Base-by-base conservation (phyloP, 2,888 invertebrate species). In the Bugulina stolonifera region DNA sequence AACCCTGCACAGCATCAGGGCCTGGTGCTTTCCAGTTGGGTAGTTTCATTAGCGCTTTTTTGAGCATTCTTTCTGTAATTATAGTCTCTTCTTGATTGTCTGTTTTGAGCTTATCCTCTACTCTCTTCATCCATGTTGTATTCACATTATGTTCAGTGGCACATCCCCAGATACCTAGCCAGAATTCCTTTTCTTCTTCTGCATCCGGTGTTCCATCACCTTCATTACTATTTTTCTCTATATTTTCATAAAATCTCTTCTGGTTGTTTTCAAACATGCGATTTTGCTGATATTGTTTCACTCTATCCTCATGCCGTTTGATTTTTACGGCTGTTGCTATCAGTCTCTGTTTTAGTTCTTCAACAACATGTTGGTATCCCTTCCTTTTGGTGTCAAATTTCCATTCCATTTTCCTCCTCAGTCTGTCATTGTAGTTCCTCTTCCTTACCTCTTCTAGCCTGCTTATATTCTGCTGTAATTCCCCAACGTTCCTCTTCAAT, bases 271-370 rank as follows among this genome's bases (percentile, higher is more conserved):
- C 57, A 57, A 57, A 57, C 57, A 57, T 5, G 5, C 57, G 18
- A 25, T 57, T 57, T 25, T 57, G 57, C 25, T 57, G 57, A 25
- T 57, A 57, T n/a, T 57, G 57, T n/a, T 57, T 57, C 57, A 57
- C 57, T 57, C 57, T 57, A 57, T 57, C 57, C 14, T 57, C 57
- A 5, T 57, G 23, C 23, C 14, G 14, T 23, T 57, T 57, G 57
- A 23, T 57, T 23, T 57, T 57, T 14, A 25, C 57, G 5, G 57
- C 5, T 57, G 23, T 57, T 23, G 57, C 57, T 57, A n/a, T 57
- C 23, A 10, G 22, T 57, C 57, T 57, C 23, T 57, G 57, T n/a
- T 57, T 57, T 25, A 57, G 57, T 23, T 57, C 57, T 57, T 57
- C 23, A n/a, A 57, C 14, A 18, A n/a, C 23, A 5, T n/a, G 57